Percentiles rank a stretch among this genome's conserved stretches.
Conservation (phyloP, 1,140 invertebrate genomes). For the Drosophila mojavensis region DNA sequence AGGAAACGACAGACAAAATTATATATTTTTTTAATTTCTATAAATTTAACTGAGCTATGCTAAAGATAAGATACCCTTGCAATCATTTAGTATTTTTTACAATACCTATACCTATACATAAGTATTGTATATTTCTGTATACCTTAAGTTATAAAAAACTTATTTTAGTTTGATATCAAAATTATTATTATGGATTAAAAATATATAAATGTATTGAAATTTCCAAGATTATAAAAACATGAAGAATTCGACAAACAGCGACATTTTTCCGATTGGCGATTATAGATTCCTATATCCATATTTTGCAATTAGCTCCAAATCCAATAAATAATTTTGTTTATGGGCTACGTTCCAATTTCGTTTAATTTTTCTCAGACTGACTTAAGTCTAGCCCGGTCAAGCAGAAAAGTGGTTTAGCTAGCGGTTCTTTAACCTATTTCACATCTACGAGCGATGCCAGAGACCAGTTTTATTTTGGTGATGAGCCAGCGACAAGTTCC, state of each 20-base stretch:
- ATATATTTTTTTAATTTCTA: too few relatives aligned
- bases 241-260: too few relatives aligned
- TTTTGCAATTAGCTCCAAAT: background rate
- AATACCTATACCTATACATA: too few relatives aligned
- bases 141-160: too few relatives aligned
- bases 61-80: too few relatives aligned
- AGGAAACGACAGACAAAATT: background rate
- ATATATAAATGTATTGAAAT: too few relatives aligned
- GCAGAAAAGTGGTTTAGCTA: conserved; percentile 12
- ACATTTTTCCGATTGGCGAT: background rate
- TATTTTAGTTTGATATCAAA: too few relatives aligned
- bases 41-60: too few relatives aligned
- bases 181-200: too few relatives aligned
- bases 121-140: too few relatives aligned
- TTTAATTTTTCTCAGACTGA: background rate
- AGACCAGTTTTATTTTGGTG: conserved; percentile 35
- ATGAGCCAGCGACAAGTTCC: conserved; percentile 37
- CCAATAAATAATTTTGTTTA: background rate
- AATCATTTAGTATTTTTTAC: too few relatives aligned
- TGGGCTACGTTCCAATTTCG: background rate
- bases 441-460: background rate
- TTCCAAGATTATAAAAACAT: too few relatives aligned
- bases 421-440: conserved; percentile 44
- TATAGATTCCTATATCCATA: background rate
- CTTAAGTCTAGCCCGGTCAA: background rate